A percentile compares a stretch with the other conserved stretches of the same genome.
Conservation (phyloP, 2,888 invertebrate species). For the Callinectes sapidus region DNA sequence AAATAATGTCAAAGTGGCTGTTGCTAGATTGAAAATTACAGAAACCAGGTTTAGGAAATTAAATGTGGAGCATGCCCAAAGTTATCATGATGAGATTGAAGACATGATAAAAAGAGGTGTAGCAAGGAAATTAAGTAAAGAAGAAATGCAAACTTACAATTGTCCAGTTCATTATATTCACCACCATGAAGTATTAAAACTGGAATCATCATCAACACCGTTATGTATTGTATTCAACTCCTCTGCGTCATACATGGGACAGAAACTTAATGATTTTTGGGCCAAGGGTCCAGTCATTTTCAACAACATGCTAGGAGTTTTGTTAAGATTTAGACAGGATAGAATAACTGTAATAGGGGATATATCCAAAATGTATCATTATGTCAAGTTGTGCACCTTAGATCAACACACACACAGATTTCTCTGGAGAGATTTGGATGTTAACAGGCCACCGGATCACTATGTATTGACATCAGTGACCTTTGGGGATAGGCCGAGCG, state of each 20-base stretch:
- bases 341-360: constrained; percentile 8
- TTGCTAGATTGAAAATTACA: too few species aligned
- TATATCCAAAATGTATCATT: too few species aligned
- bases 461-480: background rate
- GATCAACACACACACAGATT: constrained; percentile 19
- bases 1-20: constrained; percentile 24
- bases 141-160: background rate
- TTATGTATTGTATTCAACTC: constrained; percentile 37
- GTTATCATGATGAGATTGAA: background rate
- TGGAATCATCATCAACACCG: background rate
- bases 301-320: constrained; percentile 19
- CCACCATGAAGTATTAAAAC: constrained; percentile 40
- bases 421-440: too few species aligned
- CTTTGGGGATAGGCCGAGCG: background rate
- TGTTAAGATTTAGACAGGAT: constrained; percentile 35
- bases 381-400: background rate
- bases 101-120: constrained; percentile 13
- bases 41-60: too few species aligned
- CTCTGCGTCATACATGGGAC: constrained; percentile 43
- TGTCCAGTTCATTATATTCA: background rate
- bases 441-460: background rate
- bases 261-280: constrained; percentile 40
- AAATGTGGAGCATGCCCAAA: background rate
- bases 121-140: constrained; percentile 17
- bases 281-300: constrained; percentile 29